Base-by-base conservation (phyloP, 2,797 vertebrate genomes). In the Sebastes elongatus region DNA sequence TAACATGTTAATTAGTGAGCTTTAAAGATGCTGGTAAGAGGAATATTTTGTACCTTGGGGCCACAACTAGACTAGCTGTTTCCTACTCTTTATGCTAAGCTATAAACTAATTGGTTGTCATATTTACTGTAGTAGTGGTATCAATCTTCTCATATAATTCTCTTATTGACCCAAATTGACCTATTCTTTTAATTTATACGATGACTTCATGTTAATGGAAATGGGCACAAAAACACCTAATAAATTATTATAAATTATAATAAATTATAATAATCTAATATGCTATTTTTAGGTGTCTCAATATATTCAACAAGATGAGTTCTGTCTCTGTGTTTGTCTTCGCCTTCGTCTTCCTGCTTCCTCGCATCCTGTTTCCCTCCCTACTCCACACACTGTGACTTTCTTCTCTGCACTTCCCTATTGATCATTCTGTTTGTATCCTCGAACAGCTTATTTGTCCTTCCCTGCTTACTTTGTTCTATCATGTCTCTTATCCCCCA, bases 371-470 rank as follows among this genome's bases (percentile, higher is more conserved):
- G 25, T 28, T 23, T 38, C 38, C 22, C 30, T 76, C 63, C 23
- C 23, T 35, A 23, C 56, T 42, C n/a, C 33, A 61, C 42, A 38
- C 3, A 61, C 49, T 27, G 52, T 6, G 60, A 78, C 63, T 74
- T 74, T 68, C 32, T 57, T 82, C 69, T 73, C 46, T 69, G 59
- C 72, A 52, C 59, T 71, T 73, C 53, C 76, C 78, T 56, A 89
- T 88, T 84, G 91, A 92, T 92, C 87, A 75, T 80, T 77, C 77
- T 84, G 74, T 90, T 85, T 92, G 74, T 87, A 63, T 65, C 75
- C 81, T 76, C 18, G 2, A 71, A 77, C 79, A 82, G 79, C 83
- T 85, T 77, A 90, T 92, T 90, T 86, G 78, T 86, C 83, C 80
- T 81, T 81, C 74, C 27, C 62, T 83, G 76, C 80, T 78, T 81